These are phyloP conservation scores for Bombyx mandarina DNA, from an alignment of 1,140 invertebrate genomes.

Conservation along the genomic window DNA sequence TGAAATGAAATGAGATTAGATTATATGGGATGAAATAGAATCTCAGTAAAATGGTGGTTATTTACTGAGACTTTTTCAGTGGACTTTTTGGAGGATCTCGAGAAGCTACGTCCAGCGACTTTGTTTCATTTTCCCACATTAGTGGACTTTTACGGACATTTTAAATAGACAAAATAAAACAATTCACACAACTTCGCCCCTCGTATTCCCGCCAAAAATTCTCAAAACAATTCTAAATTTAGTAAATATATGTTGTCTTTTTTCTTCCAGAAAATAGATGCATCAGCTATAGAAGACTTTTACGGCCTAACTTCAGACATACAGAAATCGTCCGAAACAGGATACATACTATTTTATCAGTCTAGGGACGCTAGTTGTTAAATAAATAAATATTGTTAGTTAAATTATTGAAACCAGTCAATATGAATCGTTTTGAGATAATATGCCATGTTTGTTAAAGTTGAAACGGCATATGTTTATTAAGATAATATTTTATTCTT, in stretches of 20 bases:
- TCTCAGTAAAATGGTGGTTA: no score
- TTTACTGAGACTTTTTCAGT: no score
- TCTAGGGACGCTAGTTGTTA: conserved; percentile 83
- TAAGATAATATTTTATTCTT: conserved; percentile 44
- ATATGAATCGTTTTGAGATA: conserved; percentile 43
- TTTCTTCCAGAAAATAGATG: conserved; percentile 94
- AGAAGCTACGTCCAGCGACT: no score
- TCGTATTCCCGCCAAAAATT: no score
- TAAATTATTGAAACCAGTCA: conserved; percentile 43
- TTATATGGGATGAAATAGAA: no score
- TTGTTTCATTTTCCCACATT: no score
- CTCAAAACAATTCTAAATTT: neutral
- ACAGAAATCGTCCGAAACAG: conserved; percentile 99
- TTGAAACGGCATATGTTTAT: conserved; percentile 59
- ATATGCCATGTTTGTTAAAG: conserved; percentile 61
- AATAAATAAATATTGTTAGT: conserved; percentile 57
- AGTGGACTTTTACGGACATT: no score
- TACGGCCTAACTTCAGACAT: conserved; percentile 98
- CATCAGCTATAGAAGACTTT: conserved; percentile 98
- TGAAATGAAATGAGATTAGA: neutral
- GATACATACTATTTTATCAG: conserved; percentile 99
- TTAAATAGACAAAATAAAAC: neutral
- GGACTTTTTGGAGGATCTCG: no score
- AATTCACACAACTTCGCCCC: neutral
- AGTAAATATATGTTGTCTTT: conserved; percentile 6